Evolutionary conservation across 2,113 vertebrate species (phyloP).

Genomic region (Siphamia tubifer): DNA sequence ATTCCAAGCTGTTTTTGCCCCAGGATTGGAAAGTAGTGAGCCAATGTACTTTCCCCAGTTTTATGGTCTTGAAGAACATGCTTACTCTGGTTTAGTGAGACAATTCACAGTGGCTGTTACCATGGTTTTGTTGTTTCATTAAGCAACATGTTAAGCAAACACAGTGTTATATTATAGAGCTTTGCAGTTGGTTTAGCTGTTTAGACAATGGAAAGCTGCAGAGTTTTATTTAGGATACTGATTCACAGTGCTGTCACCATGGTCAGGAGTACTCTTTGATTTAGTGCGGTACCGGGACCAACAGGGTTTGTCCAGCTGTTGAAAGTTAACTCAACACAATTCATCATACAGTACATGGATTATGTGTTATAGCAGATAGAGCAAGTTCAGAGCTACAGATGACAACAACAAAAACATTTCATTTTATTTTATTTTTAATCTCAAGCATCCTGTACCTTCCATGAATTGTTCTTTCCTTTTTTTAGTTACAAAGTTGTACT

Average conservation of each 20-base stretch:
- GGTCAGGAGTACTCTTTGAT: slow-evolving; percentile 36
- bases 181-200: slow-evolving; percentile 41
- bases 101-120: slow-evolving; percentile 48
- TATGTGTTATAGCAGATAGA: not conserved
- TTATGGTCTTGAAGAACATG: slow-evolving; percentile 31
- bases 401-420: not conserved
- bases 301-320: slow-evolving; percentile 23
- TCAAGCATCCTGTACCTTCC: slow-evolving; percentile 15
- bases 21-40: not conserved
- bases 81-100: slow-evolving; percentile 29
- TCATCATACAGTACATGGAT: not conserved
- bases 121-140: slow-evolving; percentile 64
- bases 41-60: slow-evolving; percentile 8
- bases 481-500: slow-evolving; percentile 31
- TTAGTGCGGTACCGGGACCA: slow-evolving; percentile 23
- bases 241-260: slow-evolving; percentile 46
- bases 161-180: slow-evolving; percentile 40
- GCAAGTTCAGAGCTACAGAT: not conserved
- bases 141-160: slow-evolving; percentile 46
- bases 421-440: not conserved
- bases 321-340: slow-evolving; percentile 35
- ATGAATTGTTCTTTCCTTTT: slow-evolving; percentile 16
- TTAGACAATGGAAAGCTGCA: slow-evolving; percentile 59
- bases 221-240: slow-evolving; percentile 52
- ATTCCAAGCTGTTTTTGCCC: not conserved